A percentile compares a stretch with the other conserved stretches of the same genome.
Conservation (phyloP, 2,797 vertebrate genomes). For the Emydoidea blandingii region DNA sequence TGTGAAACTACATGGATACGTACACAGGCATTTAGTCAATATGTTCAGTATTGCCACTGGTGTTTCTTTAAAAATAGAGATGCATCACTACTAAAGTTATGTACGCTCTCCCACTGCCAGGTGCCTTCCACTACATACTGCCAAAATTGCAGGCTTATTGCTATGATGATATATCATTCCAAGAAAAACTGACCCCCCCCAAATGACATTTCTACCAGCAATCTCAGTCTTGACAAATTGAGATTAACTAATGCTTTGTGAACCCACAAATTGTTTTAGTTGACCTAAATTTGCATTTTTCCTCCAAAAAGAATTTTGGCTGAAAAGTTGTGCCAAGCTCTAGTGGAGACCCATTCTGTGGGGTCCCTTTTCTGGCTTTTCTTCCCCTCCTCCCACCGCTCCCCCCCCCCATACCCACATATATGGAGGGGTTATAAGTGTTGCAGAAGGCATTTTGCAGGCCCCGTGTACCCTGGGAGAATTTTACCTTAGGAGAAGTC, state of each 20-base stretch:
- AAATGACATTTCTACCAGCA: neutral
- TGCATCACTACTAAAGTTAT: neutral
- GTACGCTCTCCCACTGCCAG: neutral
- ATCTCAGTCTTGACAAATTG: rapidly evolving
- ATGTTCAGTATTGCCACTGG: rapidly evolving
- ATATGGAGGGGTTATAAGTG: rapidly evolving
- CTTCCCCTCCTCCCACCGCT: neutral
- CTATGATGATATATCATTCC: neutral
- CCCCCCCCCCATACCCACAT: rapidly evolving
- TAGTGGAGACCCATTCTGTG: neutral
- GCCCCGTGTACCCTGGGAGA: neutral
- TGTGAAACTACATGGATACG: rapidly evolving
- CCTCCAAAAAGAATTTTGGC: neutral
- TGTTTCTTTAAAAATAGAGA: neutral
- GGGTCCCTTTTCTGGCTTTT: neutral
- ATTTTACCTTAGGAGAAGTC: neutral
- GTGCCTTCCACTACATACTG: neutral
- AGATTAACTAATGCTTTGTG: neutral
- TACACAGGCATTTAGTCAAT: neutral
- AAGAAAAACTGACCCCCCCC: neutral
- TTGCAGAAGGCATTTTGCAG: neutral
- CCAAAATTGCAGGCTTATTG: neutral
- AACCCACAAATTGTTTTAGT: neutral
- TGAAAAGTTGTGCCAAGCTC: neutral
- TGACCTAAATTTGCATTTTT: neutral